Conservation (phyloP, 2,113 vertebrate species). For the Oncorhynchus mykiss region DNA sequence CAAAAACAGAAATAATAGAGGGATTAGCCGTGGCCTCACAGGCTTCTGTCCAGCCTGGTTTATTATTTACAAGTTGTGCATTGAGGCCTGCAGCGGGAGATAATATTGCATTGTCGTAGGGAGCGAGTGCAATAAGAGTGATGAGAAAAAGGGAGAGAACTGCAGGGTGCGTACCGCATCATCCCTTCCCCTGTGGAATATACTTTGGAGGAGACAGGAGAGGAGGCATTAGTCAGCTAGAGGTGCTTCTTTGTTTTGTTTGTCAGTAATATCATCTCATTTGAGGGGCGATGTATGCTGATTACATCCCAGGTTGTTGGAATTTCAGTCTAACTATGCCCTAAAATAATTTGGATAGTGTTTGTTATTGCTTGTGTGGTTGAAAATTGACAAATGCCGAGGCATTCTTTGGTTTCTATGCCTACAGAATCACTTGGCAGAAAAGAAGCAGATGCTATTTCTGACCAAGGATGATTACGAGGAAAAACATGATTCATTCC, state of each 20-base stretch:
- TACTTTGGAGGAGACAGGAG: slow-evolving; percentile 51
- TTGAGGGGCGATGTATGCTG: slow-evolving; percentile 40
- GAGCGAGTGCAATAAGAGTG: slow-evolving; percentile 70
- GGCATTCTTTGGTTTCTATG: not conserved
- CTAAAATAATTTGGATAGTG: slow-evolving; percentile 17
- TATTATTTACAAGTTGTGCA: slow-evolving; percentile 79
- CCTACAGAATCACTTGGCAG: not conserved
- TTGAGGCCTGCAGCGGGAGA: slow-evolving; percentile 74
- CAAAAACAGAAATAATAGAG: slow-evolving; percentile 79
- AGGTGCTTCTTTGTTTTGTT: slow-evolving; percentile 61
- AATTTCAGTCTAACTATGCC: slow-evolving; percentile 38
- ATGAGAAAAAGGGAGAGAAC: no score
- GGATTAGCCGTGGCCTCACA: slow-evolving; percentile 73
- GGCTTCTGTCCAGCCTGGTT: slow-evolving; percentile 72
- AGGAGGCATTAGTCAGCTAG: slow-evolving; percentile 72
- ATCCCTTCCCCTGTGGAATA: slow-evolving; percentile 57
- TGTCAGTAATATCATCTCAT: slow-evolving; percentile 66
- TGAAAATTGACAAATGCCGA: not conserved
- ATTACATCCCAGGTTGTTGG: slow-evolving; percentile 45
- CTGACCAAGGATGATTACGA: not conserved
- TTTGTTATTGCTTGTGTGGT: slow-evolving; percentile 24
- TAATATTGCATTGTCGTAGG: slow-evolving; percentile 72
- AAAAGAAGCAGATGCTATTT: not conserved
- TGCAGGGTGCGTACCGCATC: slow-evolving; percentile 32
- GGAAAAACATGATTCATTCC: not conserved